These are phyloP conservation scores for Tenualosa ilisha DNA, from an alignment of 2,797 vertebrate genomes.

Conservation along the genomic window DNA sequence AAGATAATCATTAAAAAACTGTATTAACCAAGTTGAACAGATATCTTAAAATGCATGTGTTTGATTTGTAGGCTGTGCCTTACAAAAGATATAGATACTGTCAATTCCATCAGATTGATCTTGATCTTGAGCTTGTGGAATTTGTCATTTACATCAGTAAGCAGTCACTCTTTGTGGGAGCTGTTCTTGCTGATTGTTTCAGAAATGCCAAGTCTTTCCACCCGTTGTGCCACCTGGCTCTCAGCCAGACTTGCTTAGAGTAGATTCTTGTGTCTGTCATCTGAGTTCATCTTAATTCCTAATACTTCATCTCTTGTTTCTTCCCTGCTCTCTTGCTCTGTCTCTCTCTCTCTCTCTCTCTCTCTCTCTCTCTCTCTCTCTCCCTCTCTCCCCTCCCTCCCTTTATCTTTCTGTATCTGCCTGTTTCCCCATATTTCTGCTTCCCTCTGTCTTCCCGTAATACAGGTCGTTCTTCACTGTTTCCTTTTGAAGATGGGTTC, in stretches of 20 bases:
- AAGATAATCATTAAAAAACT: not conserved
- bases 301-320: conserved; percentile 37
- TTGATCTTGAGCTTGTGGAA: not conserved
- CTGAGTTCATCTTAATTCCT: conserved; percentile 22
- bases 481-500: conserved; percentile 97
- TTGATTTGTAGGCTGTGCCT: not conserved
- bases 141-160: not conserved
- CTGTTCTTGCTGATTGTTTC: not conserved
- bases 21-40: not conserved
- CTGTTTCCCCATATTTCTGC: conserved; percentile 5
- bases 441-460: conserved; percentile 20
- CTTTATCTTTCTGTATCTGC: not conserved
- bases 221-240: not conserved
- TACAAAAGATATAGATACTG: not conserved
- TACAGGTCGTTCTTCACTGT: conserved; percentile 96
- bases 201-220: not conserved
- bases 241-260: not conserved
- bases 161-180: not conserved
- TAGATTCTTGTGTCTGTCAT: conserved; percentile 12
- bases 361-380: too few species aligned
- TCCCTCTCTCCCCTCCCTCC: too few species aligned
- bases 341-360: conserved; percentile 25
- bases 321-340: not conserved
- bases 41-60: too few species aligned
- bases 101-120: not conserved